Percentiles rank a stretch among this genome's conserved stretches.
Evolutionary conservation across 1,140 invertebrate genomes (phyloP).

Genomic region (Vanessa tameamea): DNA sequence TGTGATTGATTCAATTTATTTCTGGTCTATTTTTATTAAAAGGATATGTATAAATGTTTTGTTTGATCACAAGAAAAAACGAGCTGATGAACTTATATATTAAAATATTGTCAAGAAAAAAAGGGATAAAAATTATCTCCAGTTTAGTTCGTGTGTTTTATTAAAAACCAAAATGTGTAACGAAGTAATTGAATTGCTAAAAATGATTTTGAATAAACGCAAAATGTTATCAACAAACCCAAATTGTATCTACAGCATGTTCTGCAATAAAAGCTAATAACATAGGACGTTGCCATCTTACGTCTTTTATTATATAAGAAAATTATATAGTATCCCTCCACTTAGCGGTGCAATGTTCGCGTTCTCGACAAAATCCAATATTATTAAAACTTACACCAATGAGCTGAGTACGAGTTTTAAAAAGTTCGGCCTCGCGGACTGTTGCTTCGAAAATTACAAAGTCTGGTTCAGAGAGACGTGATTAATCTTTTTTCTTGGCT

Average conservation of each 20-base stretch:
- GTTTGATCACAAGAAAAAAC: no score
- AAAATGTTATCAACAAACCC: background rate
- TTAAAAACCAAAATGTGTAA: no score
- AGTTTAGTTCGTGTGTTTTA: no score
- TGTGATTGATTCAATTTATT: no score
- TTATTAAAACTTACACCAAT: constrained; percentile 42
- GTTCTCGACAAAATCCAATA: constrained; percentile 37
- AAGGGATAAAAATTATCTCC: no score
- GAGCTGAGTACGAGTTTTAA: constrained; percentile 18
- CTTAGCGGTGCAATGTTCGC: constrained; percentile 10
- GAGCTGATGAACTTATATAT: no score
- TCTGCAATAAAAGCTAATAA: background rate
- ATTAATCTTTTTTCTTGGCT: constrained; percentile 25
- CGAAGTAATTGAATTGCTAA: background rate
- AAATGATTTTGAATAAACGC: background rate
- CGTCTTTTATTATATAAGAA: background rate
- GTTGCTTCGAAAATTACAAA: constrained; percentile 26
- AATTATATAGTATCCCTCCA: background rate
- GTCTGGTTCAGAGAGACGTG: constrained; percentile 9
- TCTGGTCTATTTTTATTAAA: no score
- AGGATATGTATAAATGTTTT: no score
- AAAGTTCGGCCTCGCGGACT: constrained; percentile 21
- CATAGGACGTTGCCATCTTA: background rate
- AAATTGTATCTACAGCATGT: background rate
- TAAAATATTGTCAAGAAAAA: no score